Conservation (phyloP, 2,113 vertebrate species). For the Ceyx cyanopectus region DNA sequence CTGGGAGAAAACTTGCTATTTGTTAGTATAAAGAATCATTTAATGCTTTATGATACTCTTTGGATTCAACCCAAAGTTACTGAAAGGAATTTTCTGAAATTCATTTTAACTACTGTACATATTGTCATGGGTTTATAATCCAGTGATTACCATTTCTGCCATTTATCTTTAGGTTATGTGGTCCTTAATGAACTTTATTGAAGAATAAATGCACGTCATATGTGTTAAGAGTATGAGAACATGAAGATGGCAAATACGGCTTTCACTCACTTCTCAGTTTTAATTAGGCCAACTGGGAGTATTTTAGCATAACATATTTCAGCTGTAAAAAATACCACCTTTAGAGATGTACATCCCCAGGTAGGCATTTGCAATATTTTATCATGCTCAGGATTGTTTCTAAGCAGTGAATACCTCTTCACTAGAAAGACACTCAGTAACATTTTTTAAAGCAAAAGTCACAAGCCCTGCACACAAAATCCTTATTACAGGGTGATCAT, state of each 20-base stretch:
- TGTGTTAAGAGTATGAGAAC: conserved; percentile 31
- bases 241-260: neutral
- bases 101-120: neutral
- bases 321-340: conserved; percentile 46
- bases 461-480: fast-evolving
- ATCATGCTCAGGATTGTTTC: neutral
- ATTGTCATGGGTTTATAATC: conserved; percentile 14
- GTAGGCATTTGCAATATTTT: conserved; percentile 24
- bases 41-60: neutral
- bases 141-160: neutral
- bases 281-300: conserved; percentile 66
- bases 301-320: conserved; percentile 42
- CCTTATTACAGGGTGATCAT: neutral
- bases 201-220: conserved; percentile 9
- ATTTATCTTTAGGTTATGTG: conserved; percentile 14
- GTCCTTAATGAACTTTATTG: conserved; percentile 26
- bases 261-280: conserved; percentile 30
- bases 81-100: conserved; percentile 5
- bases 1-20: neutral
- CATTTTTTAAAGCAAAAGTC: conserved; percentile 31
- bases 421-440: neutral
- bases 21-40: neutral
- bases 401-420: neutral
- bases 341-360: conserved; percentile 12
- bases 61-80: conserved; percentile 10